phyloP scores from a whole-genome alignment of 2,113 vertebrate species.

The Indri indri region DNA sequence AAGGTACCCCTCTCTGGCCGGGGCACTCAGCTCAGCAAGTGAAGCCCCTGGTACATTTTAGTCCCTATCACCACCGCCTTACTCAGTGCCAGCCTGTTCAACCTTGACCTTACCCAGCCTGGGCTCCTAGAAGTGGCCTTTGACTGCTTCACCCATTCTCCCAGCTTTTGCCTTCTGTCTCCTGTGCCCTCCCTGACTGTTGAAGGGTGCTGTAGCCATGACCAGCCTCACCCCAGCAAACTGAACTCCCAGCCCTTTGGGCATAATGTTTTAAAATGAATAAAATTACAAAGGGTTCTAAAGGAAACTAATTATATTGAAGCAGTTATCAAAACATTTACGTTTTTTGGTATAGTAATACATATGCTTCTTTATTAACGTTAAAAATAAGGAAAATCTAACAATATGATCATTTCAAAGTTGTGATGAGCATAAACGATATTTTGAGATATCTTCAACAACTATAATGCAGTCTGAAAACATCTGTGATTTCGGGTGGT shows the following conservation, averaged over 20 bases:
- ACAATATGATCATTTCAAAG: constrained; percentile 21
- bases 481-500: constrained; percentile 32
- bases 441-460: background rate
- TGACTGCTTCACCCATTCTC: fast-evolving
- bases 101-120: background rate
- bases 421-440: background rate
- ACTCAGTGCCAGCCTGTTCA: fast-evolving
- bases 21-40: background rate
- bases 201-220: fast-evolving
- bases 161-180: too few relatives aligned
- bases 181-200: background rate
- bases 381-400: constrained; percentile 49
- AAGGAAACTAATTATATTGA: constrained; percentile 43
- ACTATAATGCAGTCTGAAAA: background rate
- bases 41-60: too few relatives aligned
- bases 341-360: constrained; percentile 48
- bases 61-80: background rate
- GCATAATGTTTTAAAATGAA: background rate
- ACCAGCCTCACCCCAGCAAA: background rate
- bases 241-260: background rate
- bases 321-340: constrained; percentile 60
- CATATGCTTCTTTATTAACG: constrained; percentile 64
- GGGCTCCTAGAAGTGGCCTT: background rate
- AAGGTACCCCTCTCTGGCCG: background rate
- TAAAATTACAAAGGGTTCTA: constrained; percentile 11